Conservation (phyloP, 2,888 invertebrate genomes). For the Diogma glabrata region DNA sequence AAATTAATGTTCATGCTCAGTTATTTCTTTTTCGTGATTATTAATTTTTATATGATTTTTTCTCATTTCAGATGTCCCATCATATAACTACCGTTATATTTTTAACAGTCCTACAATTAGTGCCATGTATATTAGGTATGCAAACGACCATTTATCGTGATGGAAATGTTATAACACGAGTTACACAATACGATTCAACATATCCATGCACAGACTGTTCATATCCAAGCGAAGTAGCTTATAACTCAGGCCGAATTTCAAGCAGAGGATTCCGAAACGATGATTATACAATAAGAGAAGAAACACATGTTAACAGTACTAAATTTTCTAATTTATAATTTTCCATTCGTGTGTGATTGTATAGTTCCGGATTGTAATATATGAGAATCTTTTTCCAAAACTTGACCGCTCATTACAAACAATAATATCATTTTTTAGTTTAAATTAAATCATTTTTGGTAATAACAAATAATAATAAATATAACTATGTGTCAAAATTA, state of each 20-base stretch:
- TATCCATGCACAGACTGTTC: neutral
- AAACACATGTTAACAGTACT: neutral
- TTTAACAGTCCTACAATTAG: neutral
- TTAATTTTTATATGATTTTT: neutral
- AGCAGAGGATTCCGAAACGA: too few relatives aligned
- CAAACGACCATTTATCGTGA: slow-evolving; percentile 2
- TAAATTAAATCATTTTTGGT: too few relatives aligned
- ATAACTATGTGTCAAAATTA: too few relatives aligned
- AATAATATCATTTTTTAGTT: too few relatives aligned
- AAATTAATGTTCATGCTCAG: too few relatives aligned
- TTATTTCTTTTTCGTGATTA: neutral
- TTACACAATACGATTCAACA: slow-evolving; percentile 1
- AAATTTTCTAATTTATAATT: neutral
- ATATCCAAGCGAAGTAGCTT: neutral
- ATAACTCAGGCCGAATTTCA: too few relatives aligned
- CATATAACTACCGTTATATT: neutral
- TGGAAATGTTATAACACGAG: neutral
- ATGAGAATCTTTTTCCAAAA: too few relatives aligned
- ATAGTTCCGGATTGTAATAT: too few relatives aligned
- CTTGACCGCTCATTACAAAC: too few relatives aligned
- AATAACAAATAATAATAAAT: too few relatives aligned
- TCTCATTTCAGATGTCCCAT: slow-evolving; percentile 5
- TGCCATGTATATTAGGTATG: slow-evolving; percentile 4
- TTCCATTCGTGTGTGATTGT: too few relatives aligned
- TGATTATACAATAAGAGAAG: neutral